Evolutionary conservation across 2,888 invertebrate species (phyloP), one percentile per base, ranked within the genome.

Genomic region (Rugalucina vietnamica): DNA sequence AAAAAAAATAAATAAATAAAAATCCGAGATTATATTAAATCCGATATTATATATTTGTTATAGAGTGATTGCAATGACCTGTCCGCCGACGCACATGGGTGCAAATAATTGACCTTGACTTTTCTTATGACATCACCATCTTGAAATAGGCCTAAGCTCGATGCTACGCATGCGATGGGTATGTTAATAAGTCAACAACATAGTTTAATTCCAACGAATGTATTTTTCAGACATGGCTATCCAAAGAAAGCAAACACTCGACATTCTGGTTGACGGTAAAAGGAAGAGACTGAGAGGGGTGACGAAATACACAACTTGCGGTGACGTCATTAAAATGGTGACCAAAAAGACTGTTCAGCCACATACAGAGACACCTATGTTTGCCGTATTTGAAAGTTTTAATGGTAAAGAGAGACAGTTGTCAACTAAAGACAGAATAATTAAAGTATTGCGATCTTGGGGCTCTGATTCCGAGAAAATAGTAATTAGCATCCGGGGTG

Each of bases 301-400:
- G 14, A 74, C 78, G 2, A 82, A 54, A 74, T 60, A 70, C 69
- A 82, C 78, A 50, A 74, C 74, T 12, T 82, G 77, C 43, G 54
- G 39, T 69, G 82, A 82, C 82, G 65, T 82, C 36, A 78, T 82
- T 43, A 82, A 74, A 69, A 78, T 78, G 77, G 73, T 69, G 32
- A 49, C n/a, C 5, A 32, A 54, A 54, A 49, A n/a, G n/a, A 27
- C n/a, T 3, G 21, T 49, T 10, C 10, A 24, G 24, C 34, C 65
- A 8, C 21, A 8, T 34, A 5, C 29, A 3, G 50, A 73, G 14
- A 36, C 37, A 10, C n/a, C 69, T 34, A 36, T 18, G 2, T 82
- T 49, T 27, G 74, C 50, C 21, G 49, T 82, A 10, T 77, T 65
- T 43, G 77, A 80, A 54, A 34, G 39, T 27, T 18, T 32, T 29